Percentiles rank a stretch among this genome's conserved stretches.
These are phyloP conservation scores for Phymatocera aterrima DNA, from an alignment of 2,888 invertebrate genomes.

Conservation along the genomic window DNA sequence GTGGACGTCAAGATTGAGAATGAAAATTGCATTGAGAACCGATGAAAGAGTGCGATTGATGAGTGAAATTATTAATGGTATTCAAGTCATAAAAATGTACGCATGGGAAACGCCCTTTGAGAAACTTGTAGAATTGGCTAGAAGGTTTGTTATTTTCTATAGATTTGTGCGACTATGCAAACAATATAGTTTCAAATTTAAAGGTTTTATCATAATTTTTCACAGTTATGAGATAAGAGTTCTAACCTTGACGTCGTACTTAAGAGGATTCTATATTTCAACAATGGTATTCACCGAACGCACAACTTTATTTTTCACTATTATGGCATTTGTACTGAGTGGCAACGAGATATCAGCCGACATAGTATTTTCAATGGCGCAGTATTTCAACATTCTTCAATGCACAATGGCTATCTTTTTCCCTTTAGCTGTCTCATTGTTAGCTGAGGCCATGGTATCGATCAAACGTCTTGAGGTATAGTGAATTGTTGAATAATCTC, in stretches of 20 bases:
- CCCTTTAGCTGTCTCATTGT: conserved; percentile 79
- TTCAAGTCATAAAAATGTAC: conserved; percentile 92
- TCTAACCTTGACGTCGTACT: conserved; percentile 81
- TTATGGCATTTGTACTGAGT: conserved; percentile 85
- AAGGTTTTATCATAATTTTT: conserved; percentile 44
- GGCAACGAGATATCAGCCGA: conserved; percentile 77
- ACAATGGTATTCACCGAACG: conserved; percentile 89
- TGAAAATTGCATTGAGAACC: conserved; percentile 76
- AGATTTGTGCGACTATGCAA: too few relatives aligned
- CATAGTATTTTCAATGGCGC: conserved; percentile 86
- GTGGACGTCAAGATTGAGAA: conserved; percentile 73
- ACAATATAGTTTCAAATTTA: conserved; percentile 1
- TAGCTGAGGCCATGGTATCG: conserved; percentile 82
- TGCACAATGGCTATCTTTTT: conserved; percentile 81
- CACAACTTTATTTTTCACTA: conserved; percentile 87
- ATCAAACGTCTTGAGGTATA: conserved; percentile 80
- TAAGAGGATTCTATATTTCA: conserved; percentile 81
- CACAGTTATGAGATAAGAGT: conserved; percentile 83
- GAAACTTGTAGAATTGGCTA: conserved; percentile 80
- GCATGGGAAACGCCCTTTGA: conserved; percentile 90
- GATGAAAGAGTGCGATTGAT: conserved; percentile 87
- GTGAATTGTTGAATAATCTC: conserved; percentile 10
- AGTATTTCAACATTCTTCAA: conserved; percentile 86
- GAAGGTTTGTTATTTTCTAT: conserved; percentile 81
- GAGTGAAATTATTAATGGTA: conserved; percentile 88